Percentiles rank a stretch among this genome's conserved stretches.
Evolutionary conservation across 2,113 vertebrate species (phyloP).

Genomic region (Theropithecus gelada): DNA sequence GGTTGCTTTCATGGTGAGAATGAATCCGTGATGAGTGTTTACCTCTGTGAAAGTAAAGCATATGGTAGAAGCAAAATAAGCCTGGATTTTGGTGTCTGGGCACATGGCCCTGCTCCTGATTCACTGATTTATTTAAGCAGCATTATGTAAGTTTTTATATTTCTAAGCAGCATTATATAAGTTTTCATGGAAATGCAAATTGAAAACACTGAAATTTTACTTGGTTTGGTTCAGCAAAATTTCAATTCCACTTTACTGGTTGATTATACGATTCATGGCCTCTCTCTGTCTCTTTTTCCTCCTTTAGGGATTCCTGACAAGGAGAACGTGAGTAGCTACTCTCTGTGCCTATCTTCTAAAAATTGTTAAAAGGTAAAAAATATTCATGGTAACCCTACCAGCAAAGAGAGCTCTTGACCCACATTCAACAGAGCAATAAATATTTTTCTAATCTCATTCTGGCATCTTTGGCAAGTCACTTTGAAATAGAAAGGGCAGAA

Average conservation of each 20-base stretch:
- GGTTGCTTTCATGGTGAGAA: not conserved
- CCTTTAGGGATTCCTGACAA: constrained; percentile 94
- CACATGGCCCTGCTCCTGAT: not conserved
- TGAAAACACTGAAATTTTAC: not conserved
- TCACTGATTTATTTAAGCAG: not conserved
- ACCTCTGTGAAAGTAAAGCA: not conserved
- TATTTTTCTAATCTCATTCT: constrained; percentile 65
- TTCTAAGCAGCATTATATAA: not conserved
- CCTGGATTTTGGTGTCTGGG: not conserved
- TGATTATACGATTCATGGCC: constrained; percentile 41
- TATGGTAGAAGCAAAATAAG: not conserved
- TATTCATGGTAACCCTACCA: constrained; percentile 16
- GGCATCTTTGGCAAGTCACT: constrained; percentile 62
- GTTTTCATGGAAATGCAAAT: not conserved
- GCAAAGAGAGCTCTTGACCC: constrained; percentile 20
- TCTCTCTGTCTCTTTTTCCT: constrained; percentile 74
- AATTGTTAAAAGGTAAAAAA: constrained; percentile 91
- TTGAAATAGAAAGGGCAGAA: constrained; percentile 45
- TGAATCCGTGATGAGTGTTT: not conserved
- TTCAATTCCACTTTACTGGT: not conserved
- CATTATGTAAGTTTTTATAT: not conserved
- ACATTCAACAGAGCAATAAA: constrained; percentile 46
- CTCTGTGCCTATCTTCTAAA: constrained; percentile 89
- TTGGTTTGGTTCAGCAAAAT: constrained; percentile 29
- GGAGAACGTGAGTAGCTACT: constrained; percentile 91